These are phyloP conservation scores for Oceanodroma leucorhoa DNA, from an alignment of 2,797 vertebrate genomes.

Conservation along the genomic window DNA sequence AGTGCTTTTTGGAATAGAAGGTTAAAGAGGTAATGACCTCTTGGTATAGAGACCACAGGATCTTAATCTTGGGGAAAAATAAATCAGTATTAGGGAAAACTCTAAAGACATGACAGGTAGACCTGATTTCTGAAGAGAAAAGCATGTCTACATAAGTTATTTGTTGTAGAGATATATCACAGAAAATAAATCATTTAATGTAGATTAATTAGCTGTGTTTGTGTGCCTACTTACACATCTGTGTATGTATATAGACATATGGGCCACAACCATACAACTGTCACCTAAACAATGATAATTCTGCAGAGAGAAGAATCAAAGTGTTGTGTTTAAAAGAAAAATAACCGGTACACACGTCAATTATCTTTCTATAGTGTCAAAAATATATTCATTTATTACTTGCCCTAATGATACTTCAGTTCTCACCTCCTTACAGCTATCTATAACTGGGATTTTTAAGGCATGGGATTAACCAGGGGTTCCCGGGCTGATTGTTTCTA, in stretches of 20 bases:
- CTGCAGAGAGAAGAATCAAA: background rate
- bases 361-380: background rate
- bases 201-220: background rate
- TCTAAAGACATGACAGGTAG: background rate
- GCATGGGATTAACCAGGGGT: background rate
- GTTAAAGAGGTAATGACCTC: background rate
- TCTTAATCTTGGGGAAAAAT: background rate
- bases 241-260: background rate
- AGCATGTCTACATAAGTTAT: accelerated
- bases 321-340: background rate
- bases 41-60: background rate
- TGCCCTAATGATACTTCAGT: background rate
- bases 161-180: background rate
- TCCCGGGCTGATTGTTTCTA: background rate
- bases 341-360: accelerated
- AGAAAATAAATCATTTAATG: background rate
- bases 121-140: background rate
- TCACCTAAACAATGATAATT: background rate
- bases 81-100: background rate
- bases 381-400: background rate
- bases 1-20: background rate
- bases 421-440: background rate
- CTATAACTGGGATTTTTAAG: background rate
- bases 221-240: background rate
- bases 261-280: background rate